Conservation (phyloP, 2,797 vertebrate genomes). For the Microcaecilia unicolor region DNA sequence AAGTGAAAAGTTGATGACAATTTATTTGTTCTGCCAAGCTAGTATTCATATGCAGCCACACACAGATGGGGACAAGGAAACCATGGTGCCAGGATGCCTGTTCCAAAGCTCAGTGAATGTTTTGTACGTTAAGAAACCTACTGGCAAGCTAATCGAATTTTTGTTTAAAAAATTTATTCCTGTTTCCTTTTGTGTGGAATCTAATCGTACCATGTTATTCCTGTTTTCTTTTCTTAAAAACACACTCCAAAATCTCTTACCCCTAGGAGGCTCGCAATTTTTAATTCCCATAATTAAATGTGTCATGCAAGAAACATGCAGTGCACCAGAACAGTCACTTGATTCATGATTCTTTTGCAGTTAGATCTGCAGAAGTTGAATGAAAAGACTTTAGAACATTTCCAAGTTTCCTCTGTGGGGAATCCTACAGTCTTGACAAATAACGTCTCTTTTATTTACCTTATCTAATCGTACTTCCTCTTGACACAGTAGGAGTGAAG, state of each 20-base stretch:
- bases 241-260: background rate
- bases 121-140: conserved; percentile 10
- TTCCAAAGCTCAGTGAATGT: conserved; percentile 9
- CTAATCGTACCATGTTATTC: background rate
- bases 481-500: too few relatives aligned
- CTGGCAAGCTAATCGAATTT: conserved; percentile 10
- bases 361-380: too few relatives aligned
- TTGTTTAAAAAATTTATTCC: background rate
- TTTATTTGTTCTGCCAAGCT: background rate
- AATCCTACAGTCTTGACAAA: too few relatives aligned
- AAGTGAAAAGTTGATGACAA: conserved; percentile 3
- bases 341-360: too few relatives aligned
- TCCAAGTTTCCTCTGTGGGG: too few relatives aligned
- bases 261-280: background rate
- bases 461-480: too few relatives aligned
- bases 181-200: background rate
- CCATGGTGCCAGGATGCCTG: conserved; percentile 10
- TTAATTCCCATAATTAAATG: conserved; percentile 7
- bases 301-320: conserved; percentile 3
- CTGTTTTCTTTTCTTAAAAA: too few relatives aligned
- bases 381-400: too few relatives aligned
- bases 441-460: too few relatives aligned
- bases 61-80: conserved; percentile 16
- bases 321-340: background rate
- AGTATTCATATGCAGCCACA: background rate